These are phyloP conservation scores for Palythoa caribaeorum DNA, from an alignment of 92 coral and sea anemone genomes.

Conservation along the genomic window DNA sequence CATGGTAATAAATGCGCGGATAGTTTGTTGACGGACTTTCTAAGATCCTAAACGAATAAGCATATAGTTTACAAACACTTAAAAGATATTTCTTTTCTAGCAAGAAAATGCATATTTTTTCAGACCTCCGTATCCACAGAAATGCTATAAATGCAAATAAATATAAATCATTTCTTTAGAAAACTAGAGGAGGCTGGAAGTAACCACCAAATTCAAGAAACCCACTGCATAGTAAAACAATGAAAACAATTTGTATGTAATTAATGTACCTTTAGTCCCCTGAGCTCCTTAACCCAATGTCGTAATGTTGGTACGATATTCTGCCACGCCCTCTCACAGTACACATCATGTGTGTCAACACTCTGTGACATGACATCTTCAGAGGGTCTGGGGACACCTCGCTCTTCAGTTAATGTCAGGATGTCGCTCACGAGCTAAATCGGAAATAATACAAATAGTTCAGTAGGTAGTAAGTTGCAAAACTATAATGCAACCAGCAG, in stretches of 20 bases:
- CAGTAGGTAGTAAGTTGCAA: no score
- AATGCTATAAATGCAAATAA: no score
- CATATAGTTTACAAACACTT: neutral
- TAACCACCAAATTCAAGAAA: neutral
- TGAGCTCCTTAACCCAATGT: constrained; percentile 86
- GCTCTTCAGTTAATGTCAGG: constrained; percentile 70
- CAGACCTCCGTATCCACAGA: no score
- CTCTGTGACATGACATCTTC: constrained; percentile 84
- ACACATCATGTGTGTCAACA: constrained; percentile 81
- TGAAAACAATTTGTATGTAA: neutral
- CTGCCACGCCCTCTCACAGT: constrained; percentile 98
- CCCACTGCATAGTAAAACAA: neutral
- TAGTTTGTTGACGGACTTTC: constrained; percentile 71
- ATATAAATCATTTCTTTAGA: no score
- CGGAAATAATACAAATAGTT: neutral
- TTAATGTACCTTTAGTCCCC: constrained; percentile 68
- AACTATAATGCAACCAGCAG: no score
- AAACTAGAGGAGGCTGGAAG: no score
- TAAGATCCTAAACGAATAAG: constrained; percentile 72
- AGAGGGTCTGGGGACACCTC: constrained; percentile 72
- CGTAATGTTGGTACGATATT: constrained; percentile 83
- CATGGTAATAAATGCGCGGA: constrained; percentile 83
- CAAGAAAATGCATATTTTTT: neutral
- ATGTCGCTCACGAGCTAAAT: constrained; percentile 79
- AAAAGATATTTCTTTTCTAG: neutral